phyloP scores from a whole-genome alignment of 2,113 vertebrate species.

The Sorex fumeus region DNA sequence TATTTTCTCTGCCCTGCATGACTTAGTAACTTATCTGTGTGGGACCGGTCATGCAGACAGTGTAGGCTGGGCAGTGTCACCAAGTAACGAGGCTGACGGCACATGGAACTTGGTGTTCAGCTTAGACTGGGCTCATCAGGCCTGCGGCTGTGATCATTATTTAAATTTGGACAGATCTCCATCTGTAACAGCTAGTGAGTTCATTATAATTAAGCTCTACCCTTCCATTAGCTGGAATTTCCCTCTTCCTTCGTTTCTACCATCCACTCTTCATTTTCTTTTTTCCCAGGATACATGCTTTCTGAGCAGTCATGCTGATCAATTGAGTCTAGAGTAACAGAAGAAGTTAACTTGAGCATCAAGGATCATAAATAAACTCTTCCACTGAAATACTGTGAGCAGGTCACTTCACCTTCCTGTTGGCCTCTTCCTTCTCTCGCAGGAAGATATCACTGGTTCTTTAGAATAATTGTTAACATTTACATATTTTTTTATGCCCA shows the following conservation, averaged over 20 bases:
- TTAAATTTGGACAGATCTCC: slow-evolving; percentile 20
- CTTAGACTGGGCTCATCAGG: background rate
- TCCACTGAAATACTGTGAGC: background rate
- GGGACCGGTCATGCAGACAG: background rate
- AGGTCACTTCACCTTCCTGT: background rate
- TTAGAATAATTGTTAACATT: slow-evolving; percentile 24
- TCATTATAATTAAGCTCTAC: slow-evolving; percentile 7
- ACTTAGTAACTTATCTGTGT: slow-evolving; percentile 10
- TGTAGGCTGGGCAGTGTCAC: background rate
- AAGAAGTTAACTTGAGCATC: slow-evolving; percentile 15
- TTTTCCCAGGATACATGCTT: background rate
- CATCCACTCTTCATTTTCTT: slow-evolving; percentile 17
- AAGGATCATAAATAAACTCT: slow-evolving; percentile 47
- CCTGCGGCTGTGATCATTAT: background rate
- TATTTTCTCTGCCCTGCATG: background rate
- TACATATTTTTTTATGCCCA: slow-evolving; percentile 23
- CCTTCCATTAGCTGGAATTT: slow-evolving; percentile 9
- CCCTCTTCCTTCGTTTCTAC: background rate
- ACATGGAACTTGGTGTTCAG: background rate
- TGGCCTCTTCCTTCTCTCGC: background rate
- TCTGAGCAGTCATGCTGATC: slow-evolving; percentile 1
- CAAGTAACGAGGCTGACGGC: background rate
- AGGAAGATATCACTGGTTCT: background rate
- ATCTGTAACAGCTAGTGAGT: background rate
- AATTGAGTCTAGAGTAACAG: slow-evolving; percentile 21